Conservation (phyloP, 1,140 invertebrate genomes). For the Caenorhabditis briggsae region DNA sequence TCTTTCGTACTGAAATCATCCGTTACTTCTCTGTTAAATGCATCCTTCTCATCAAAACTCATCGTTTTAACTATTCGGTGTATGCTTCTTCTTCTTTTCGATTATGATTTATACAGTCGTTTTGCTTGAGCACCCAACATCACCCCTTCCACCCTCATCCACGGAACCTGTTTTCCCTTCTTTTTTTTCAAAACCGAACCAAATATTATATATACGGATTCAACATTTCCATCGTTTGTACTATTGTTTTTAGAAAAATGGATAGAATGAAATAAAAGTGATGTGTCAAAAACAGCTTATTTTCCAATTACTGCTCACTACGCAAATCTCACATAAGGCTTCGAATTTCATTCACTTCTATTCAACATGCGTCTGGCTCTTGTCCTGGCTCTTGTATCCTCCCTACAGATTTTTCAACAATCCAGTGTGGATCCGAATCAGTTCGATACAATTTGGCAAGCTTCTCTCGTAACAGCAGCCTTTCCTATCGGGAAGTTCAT, state of each 20-base stretch:
- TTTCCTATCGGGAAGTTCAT: constrained; percentile 52
- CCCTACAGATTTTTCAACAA: constrained; percentile 57
- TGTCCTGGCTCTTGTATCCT: constrained; percentile 48
- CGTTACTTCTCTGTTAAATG: not conserved
- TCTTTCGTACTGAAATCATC: not conserved
- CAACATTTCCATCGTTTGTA: constrained; percentile 46
- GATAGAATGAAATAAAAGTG: constrained; percentile 36
- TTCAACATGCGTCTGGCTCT: constrained; percentile 51
- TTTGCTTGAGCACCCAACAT: not conserved
- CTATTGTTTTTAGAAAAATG: constrained; percentile 11
- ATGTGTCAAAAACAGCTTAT: constrained; percentile 43
- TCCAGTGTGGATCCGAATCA: constrained; percentile 28
- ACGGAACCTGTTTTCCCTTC: not conserved
- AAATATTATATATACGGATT: constrained; percentile 48
- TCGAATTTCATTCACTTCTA: not conserved
- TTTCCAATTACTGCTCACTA: not conserved
- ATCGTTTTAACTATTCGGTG: not conserved
- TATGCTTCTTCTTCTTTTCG: not conserved
- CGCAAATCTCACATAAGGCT: not conserved
- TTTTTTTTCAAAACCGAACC: constrained; percentile 35
- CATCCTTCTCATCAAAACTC: not conserved
- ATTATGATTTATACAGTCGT: not conserved
- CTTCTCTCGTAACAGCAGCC: constrained; percentile 36
- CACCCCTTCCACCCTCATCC: not conserved
- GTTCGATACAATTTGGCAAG: constrained; percentile 16